These are phyloP conservation scores for Drosophila gunungcola DNA, from an alignment of 1,140 invertebrate species.

Conservation along the genomic window DNA sequence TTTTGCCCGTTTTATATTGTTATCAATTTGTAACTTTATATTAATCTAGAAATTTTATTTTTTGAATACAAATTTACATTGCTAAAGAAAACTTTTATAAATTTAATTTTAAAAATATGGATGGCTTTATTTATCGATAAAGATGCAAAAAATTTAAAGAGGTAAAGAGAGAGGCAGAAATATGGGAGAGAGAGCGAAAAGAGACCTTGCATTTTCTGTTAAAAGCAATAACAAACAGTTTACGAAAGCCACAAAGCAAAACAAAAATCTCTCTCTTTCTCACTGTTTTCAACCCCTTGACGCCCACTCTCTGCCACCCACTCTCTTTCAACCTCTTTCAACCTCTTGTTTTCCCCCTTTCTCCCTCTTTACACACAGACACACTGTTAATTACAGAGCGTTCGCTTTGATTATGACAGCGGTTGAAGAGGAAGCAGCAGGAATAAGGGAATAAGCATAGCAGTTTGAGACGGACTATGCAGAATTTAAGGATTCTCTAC, in stretches of 20 bases:
- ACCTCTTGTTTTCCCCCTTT: not conserved
- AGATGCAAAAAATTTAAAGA: no score
- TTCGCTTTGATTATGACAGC: slow-evolving; percentile 22
- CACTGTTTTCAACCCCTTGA: not conserved
- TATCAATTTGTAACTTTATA: not conserved
- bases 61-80: no score
- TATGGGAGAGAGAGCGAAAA: no score
- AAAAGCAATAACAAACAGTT: slow-evolving; percentile 39
- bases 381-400: slow-evolving; percentile 39
- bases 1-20: not conserved
- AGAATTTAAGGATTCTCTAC: slow-evolving; percentile 1
- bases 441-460: not conserved
- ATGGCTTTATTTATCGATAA: no score
- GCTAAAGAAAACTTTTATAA: no score
- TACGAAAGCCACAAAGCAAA: slow-evolving; percentile 19
- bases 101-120: no score
- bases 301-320: not conserved
- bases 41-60: not conserved
- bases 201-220: slow-evolving; percentile 1
- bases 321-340: not conserved
- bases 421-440: slow-evolving; percentile 9
- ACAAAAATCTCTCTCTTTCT: not conserved
- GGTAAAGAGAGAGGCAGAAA: no score
- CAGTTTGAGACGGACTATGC: not conserved
- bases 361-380: slow-evolving; percentile 10